Evolutionary conservation across 2,888 invertebrate genomes (phyloP).

Genomic region (Arge pagana): DNA sequence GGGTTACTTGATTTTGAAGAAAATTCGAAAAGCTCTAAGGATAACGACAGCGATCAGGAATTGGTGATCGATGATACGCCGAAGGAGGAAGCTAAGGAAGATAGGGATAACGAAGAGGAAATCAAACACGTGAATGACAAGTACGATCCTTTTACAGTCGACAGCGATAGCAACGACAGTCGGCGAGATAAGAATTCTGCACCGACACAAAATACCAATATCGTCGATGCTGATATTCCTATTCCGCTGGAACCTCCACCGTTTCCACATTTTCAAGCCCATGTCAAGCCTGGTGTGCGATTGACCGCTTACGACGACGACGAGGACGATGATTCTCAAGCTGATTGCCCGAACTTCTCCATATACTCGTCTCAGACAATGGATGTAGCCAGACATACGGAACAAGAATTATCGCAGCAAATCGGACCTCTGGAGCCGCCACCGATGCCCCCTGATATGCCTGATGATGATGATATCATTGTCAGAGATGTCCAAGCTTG

Average conservation of each 20-base stretch:
- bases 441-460: slow-evolving; percentile 44
- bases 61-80: slow-evolving; percentile 54
- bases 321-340: slow-evolving; percentile 65
- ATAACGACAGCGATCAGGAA: slow-evolving; percentile 54
- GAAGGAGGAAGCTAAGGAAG: slow-evolving; percentile 38
- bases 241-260: slow-evolving; percentile 35
- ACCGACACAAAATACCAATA: slow-evolving; percentile 6
- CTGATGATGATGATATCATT: slow-evolving; percentile 47
- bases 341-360: slow-evolving; percentile 83
- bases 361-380: slow-evolving; percentile 83
- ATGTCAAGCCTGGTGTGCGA: slow-evolving; percentile 30
- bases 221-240: slow-evolving; percentile 14
- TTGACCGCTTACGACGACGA: slow-evolving; percentile 55
- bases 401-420: slow-evolving; percentile 53
- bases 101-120: slow-evolving; percentile 24
- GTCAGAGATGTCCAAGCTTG: slow-evolving; percentile 49
- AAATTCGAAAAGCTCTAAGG: slow-evolving; percentile 50
- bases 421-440: slow-evolving; percentile 51
- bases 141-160: slow-evolving; percentile 54
- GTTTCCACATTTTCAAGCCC: slow-evolving; percentile 24
- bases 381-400: slow-evolving; percentile 68
- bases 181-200: slow-evolving; percentile 23
- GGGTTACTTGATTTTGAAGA: slow-evolving; percentile 54
- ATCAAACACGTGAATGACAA: slow-evolving; percentile 37
- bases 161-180: slow-evolving; percentile 51